A percentile compares a stretch with the other conserved stretches of the same genome.
phyloP scores from a whole-genome alignment of 2,888 invertebrate genomes.

The Calameuta filiformis region DNA sequence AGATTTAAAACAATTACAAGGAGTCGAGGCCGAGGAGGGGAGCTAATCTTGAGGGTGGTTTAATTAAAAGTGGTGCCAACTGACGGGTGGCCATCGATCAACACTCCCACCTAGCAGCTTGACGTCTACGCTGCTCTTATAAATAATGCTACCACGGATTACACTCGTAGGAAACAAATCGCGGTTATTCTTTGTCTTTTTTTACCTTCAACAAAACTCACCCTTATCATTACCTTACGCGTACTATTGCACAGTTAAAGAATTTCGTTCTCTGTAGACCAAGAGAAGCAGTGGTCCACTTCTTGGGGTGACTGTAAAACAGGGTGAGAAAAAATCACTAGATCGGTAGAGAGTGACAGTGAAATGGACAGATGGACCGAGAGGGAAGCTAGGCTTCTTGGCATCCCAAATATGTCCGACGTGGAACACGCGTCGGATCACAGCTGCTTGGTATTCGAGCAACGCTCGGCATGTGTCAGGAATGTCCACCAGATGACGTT shows the following conservation, averaged over 20 bases:
- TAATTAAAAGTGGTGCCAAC: slow-evolving; percentile 67
- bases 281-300: not conserved
- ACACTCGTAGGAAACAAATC: not conserved
- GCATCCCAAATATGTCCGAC: slow-evolving; percentile 49
- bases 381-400: slow-evolving; percentile 41
- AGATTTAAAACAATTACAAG: slow-evolving; percentile 66
- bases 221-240: not conserved
- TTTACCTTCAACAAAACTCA: slow-evolving; percentile 19
- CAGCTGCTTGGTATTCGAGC: slow-evolving; percentile 50
- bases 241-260: not conserved
- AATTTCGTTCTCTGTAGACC: not conserved
- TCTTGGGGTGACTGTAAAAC: not conserved
- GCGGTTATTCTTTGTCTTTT: not conserved
- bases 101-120: slow-evolving; percentile 47
- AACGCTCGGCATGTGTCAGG: slow-evolving; percentile 57
- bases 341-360: not conserved
- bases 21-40: slow-evolving; percentile 47
- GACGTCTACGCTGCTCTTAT: slow-evolving; percentile 35
- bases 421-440: slow-evolving; percentile 28
- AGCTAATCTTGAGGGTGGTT: slow-evolving; percentile 66
- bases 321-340: not conserved
- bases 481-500: slow-evolving; percentile 63
- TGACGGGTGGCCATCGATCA: slow-evolving; percentile 66
- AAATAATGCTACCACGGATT: not conserved
- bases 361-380: not conserved